Evolutionary conservation across 2,797 vertebrate species (phyloP).

Genomic region (Lacerta agilis): DNA sequence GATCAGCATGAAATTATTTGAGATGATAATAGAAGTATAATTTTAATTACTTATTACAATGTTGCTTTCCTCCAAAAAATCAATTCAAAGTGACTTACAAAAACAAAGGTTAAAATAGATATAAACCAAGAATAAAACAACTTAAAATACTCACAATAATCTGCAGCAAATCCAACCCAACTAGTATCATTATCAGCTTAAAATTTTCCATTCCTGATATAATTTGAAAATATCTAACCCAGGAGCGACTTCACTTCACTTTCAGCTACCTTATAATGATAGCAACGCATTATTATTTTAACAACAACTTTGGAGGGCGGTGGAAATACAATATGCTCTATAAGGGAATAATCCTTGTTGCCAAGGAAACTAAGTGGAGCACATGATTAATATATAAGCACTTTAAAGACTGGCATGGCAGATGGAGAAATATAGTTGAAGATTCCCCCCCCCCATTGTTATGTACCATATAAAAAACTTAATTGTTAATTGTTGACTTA

Average conservation of each 20-base stretch:
- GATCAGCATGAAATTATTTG: background rate
- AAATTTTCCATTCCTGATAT: slow-evolving; percentile 20
- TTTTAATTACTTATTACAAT: too few species aligned
- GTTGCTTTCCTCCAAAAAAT: too few species aligned
- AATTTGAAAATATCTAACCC: slow-evolving; percentile 47
- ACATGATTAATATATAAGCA: slow-evolving; percentile 39
- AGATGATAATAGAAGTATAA: too few species aligned
- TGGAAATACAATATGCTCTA: slow-evolving; percentile 36
- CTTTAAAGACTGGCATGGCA: slow-evolving; percentile 40
- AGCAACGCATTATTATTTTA: slow-evolving; percentile 31
- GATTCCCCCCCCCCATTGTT: background rate
- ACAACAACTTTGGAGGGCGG: background rate
- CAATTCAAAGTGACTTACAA: too few species aligned
- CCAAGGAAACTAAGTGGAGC: slow-evolving; percentile 57
- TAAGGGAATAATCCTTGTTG: slow-evolving; percentile 55
- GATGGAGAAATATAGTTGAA: slow-evolving; percentile 23
- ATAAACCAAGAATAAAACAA: background rate
- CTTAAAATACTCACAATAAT: background rate
- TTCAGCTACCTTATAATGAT: slow-evolving; percentile 49
- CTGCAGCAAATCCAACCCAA: too few species aligned
- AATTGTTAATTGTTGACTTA: slow-evolving; percentile 9
- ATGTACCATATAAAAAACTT: slow-evolving; percentile 3
- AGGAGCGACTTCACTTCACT: slow-evolving; percentile 30
- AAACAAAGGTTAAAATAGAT: too few species aligned
- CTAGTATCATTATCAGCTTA: background rate